Conservation (phyloP, 2,797 vertebrate genomes). For the Apogon talboti region DNA sequence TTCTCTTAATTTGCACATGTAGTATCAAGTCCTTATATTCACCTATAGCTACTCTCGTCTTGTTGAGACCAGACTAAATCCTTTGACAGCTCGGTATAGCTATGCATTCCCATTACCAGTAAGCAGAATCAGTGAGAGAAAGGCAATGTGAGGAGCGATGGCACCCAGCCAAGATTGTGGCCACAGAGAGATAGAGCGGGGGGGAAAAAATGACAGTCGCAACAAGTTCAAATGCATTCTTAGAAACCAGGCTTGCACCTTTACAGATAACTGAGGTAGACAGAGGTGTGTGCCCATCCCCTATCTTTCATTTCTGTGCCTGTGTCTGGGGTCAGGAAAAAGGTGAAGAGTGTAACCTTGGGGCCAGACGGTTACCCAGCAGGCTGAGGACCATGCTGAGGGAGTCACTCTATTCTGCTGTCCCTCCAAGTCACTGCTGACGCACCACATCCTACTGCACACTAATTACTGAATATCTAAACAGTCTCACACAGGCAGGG, state of each 20-base stretch:
- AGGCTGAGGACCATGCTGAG: constrained; percentile 65
- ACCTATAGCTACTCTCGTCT: constrained; percentile 38
- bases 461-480: constrained; percentile 42
- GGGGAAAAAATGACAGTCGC: constrained; percentile 33
- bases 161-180: constrained; percentile 46
- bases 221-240: constrained; percentile 31
- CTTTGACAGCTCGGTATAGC: constrained; percentile 35
- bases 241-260: constrained; percentile 36
- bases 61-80: constrained; percentile 28
- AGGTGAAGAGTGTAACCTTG: constrained; percentile 65
- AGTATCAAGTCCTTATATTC: background rate
- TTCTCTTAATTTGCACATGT: too few relatives aligned
- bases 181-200: constrained; percentile 22
- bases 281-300: constrained; percentile 1
- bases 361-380: constrained; percentile 77
- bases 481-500: constrained; percentile 21
- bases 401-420: constrained; percentile 51
- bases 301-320: constrained; percentile 17
- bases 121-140: constrained; percentile 46
- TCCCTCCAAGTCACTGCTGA: constrained; percentile 58
- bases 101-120: constrained; percentile 63
- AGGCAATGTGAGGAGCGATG: constrained; percentile 38
- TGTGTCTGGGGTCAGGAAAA: constrained; percentile 62
- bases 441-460: constrained; percentile 42
- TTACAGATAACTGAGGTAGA: constrained; percentile 15